phyloP scores from a whole-genome alignment of 1,140 invertebrate genomes.

The Papilio aristodemus region DNA sequence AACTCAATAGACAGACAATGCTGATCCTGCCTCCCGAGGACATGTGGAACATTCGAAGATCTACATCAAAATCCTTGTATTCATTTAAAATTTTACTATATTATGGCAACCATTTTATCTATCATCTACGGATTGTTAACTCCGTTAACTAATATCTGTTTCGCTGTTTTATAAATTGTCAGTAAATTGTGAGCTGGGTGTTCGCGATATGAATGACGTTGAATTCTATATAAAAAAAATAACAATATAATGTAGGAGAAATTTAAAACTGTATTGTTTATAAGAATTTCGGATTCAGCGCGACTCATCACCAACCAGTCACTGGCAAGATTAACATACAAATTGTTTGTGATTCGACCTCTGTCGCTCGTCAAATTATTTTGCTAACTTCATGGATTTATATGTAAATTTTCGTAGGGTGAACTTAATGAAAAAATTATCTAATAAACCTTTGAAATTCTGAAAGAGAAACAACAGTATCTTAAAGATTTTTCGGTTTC shows the following conservation, averaged over 20 bases:
- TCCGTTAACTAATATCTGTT: too few species aligned
- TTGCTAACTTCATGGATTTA: slow-evolving; percentile 24
- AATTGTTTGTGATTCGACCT: slow-evolving; percentile 22
- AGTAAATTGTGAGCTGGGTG: too few species aligned
- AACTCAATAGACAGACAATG: too few species aligned
- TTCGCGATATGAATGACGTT: too few species aligned
- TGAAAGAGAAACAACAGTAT: background rate
- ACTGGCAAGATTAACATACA: slow-evolving; percentile 19
- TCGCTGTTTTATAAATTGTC: too few species aligned
- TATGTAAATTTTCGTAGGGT: slow-evolving; percentile 14
- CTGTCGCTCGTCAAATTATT: slow-evolving; percentile 25
- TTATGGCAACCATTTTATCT: too few species aligned
- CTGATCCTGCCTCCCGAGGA: too few species aligned
- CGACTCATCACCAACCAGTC: background rate
- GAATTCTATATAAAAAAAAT: background rate
- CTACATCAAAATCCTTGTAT: too few species aligned
- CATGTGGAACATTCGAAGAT: too few species aligned
- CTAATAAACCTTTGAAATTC: slow-evolving; percentile 5
- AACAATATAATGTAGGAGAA: background rate
- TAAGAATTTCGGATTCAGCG: slow-evolving; percentile 1
- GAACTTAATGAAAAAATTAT: slow-evolving; percentile 15
- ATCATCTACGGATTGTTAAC: too few species aligned
- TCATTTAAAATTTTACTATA: too few species aligned
- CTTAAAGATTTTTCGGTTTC: background rate
- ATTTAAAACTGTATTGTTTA: background rate